A percentile compares a stretch with the other conserved stretches of the same genome.
phyloP scores from a whole-genome alignment of 1,140 invertebrate species.

The Cataglyphis hispanica region DNA sequence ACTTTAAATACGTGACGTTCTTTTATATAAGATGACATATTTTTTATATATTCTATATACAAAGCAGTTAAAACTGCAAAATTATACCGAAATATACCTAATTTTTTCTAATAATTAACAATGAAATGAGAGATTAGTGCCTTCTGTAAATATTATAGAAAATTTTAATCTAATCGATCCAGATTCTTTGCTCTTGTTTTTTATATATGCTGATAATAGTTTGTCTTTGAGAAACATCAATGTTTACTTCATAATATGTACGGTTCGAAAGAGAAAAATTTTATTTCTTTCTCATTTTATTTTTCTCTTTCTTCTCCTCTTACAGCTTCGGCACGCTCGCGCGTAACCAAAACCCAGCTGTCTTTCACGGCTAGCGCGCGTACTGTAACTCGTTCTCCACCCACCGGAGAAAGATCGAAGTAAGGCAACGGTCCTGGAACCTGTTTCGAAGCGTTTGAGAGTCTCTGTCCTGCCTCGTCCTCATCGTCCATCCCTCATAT shows the following conservation, averaged over 20 bases:
- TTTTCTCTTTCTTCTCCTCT: conserved; percentile 60
- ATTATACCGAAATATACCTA: neutral
- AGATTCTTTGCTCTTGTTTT: neutral
- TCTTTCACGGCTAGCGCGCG: conserved; percentile 78
- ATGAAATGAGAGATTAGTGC: neutral
- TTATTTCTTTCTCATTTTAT: conserved; percentile 42
- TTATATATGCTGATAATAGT: neutral
- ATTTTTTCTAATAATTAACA: neutral
- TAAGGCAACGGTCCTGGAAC: conserved; percentile 80
- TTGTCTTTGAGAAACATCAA: neutral
- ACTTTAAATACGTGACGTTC: too few relatives aligned
- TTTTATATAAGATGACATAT: too few relatives aligned
- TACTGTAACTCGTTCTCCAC: conserved; percentile 81
- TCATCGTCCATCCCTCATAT: conserved; percentile 66
- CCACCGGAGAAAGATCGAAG: conserved; percentile 76
- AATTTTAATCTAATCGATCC: neutral
- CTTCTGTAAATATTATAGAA: neutral
- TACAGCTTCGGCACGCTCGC: conserved; percentile 78
- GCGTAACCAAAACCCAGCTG: conserved; percentile 80
- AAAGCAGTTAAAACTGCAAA: neutral
- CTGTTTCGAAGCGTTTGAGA: conserved; percentile 82
- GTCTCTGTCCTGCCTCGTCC: conserved; percentile 76
- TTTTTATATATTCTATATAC: neutral
- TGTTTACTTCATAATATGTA: neutral
- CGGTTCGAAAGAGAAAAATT: neutral